A percentile compares a stretch with the other conserved stretches of the same genome.
Conservation (phyloP, 35 echinoderm and acorn worm genomes). For the Ophioderma brevispina region DNA sequence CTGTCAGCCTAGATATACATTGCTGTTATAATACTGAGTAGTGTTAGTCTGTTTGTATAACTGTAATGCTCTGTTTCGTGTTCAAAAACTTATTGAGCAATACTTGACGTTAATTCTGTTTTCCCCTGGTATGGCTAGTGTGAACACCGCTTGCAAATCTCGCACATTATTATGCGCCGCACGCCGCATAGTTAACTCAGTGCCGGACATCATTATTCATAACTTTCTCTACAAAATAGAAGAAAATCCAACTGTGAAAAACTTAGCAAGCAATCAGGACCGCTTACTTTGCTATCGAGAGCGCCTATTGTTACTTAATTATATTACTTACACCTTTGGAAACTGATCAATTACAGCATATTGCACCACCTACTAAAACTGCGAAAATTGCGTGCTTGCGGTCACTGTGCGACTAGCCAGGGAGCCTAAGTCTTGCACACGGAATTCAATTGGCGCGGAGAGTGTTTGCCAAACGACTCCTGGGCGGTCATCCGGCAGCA, state of each 20-base stretch:
- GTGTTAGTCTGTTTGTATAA: no score
- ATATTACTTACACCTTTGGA: slow-evolving; percentile 10
- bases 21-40: no score
- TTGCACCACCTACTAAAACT: not conserved
- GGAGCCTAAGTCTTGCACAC: not conserved
- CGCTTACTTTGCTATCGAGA: not conserved
- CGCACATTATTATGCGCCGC: no score
- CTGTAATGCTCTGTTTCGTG: no score
- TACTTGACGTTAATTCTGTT: no score
- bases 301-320: not conserved
- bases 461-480: not conserved
- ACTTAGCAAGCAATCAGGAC: not conserved
- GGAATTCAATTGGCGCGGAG: not conserved
- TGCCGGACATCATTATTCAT: no score
- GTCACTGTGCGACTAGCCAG: not conserved
- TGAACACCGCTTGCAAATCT: no score
- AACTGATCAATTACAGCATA: not conserved
- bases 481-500: not conserved
- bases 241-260: not conserved
- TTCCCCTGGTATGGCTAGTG: no score
- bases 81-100: no score
- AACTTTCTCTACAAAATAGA: not conserved
- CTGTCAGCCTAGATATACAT: no score
- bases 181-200: no score
- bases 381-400: slow-evolving; percentile 5